Evolutionary conservation across 1,140 invertebrate species (phyloP).

Genomic region (Zophobas morio): DNA sequence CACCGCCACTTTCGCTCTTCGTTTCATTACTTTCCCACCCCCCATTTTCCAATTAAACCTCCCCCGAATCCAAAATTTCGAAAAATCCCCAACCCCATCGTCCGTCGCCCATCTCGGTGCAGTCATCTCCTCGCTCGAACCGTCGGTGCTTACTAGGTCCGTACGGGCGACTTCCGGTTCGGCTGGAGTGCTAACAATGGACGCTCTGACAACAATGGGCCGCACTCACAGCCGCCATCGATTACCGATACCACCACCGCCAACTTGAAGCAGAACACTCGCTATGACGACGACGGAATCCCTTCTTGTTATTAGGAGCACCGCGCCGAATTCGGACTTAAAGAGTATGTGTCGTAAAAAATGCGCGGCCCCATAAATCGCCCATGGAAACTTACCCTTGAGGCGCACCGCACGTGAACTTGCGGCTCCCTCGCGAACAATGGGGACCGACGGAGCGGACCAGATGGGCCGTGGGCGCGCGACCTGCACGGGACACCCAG

Average conservation of each 20-base stretch:
- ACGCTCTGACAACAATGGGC: constrained; percentile 53
- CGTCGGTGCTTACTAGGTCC: constrained; percentile 30
- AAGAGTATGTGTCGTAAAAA: not conserved
- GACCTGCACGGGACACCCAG: not conserved
- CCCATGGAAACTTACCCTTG: constrained; percentile 31
- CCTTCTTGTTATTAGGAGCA: not conserved
- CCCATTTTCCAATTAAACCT: too few relatives aligned
- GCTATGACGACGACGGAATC: constrained; percentile 14
- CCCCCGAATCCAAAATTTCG: too few relatives aligned
- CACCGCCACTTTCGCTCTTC: too few relatives aligned
- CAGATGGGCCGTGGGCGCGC: not conserved
- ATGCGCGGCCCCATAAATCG: constrained; percentile 18
- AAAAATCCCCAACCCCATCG: too few relatives aligned
- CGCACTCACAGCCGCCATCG: constrained; percentile 52
- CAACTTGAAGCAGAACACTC: constrained; percentile 53
- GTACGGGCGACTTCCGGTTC: constrained; percentile 53
- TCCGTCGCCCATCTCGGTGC: too few relatives aligned
- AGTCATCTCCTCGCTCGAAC: not conserved
- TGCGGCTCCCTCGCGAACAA: constrained; percentile 44
- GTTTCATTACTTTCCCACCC: too few relatives aligned
- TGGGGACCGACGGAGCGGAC: constrained; percentile 34
- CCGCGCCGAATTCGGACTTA: not conserved
- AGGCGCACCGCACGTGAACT: constrained; percentile 31
- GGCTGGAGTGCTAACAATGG: constrained; percentile 54
- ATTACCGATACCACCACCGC: constrained; percentile 50